A percentile compares a stretch with the other conserved stretches of the same genome.
These are phyloP conservation scores for Micronycteris hirsuta DNA, from an alignment of 2,113 vertebrate species.

Conservation along the genomic window DNA sequence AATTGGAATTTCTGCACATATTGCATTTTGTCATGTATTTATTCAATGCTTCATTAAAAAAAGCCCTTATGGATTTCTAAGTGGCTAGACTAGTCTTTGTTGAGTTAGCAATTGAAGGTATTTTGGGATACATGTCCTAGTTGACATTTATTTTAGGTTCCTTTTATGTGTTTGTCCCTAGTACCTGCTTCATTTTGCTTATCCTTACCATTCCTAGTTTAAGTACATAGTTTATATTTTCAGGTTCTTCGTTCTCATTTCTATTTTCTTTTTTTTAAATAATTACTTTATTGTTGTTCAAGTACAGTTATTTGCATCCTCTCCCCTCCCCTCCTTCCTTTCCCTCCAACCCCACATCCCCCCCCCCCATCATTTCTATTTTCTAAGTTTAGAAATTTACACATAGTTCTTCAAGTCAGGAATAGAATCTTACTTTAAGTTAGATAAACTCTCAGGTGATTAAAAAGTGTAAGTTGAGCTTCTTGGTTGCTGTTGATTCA, in stretches of 20 bases:
- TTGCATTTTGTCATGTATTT: not conserved
- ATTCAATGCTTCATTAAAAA: not conserved
- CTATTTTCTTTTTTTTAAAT: too few species aligned
- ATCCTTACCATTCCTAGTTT: not conserved
- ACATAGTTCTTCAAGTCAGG: not conserved
- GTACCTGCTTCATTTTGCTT: conserved; percentile 23
- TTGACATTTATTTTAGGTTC: conserved; percentile 1
- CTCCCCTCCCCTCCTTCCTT: too few species aligned
- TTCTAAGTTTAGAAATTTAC: conserved; percentile 7
- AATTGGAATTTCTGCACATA: not conserved
- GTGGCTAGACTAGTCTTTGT: not conserved
- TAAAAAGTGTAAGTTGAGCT: not conserved
- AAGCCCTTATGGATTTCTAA: conserved; percentile 22
- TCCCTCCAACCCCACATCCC: too few species aligned
- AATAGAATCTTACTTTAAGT: not conserved
- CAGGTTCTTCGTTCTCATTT: not conserved
- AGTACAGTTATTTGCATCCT: too few species aligned
- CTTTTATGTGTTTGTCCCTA: not conserved
- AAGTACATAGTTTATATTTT: not conserved
- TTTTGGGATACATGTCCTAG: not conserved
- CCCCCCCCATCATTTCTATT: not conserved
- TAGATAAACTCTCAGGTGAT: not conserved
- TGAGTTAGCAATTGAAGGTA: not conserved
- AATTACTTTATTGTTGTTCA: too few species aligned
- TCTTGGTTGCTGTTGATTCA: not conserved